Conservation (phyloP, 2,888 invertebrate genomes). For the Teleogryllus oceanicus region DNA sequence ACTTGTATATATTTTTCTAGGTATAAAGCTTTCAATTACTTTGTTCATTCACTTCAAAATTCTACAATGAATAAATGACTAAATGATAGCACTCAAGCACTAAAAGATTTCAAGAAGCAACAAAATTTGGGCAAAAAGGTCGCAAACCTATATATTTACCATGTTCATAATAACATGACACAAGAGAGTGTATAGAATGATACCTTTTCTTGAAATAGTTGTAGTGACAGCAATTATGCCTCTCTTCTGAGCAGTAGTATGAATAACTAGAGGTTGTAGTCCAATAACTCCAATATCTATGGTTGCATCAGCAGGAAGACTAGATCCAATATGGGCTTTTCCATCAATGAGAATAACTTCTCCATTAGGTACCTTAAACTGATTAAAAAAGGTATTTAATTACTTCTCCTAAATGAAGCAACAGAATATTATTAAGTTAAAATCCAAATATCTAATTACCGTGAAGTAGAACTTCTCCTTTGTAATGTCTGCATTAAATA, state of each 20-base stretch:
- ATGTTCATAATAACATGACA: too few relatives aligned
- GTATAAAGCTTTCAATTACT: too few relatives aligned
- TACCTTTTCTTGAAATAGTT: conserved; percentile 6
- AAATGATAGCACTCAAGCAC: too few relatives aligned
- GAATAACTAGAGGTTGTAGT: not conserved
- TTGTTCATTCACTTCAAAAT: too few relatives aligned
- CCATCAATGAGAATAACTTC: not conserved
- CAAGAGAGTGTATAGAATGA: too few relatives aligned
- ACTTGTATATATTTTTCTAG: too few relatives aligned
- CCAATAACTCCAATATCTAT: not conserved
- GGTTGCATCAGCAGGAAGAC: not conserved
- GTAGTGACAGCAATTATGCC: not conserved
- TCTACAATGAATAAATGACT: too few relatives aligned
- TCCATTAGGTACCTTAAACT: not conserved
- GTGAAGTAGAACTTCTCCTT: not conserved
- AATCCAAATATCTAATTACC: not conserved
- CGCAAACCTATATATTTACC: too few relatives aligned
- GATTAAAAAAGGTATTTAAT: not conserved
- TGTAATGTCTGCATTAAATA: not conserved
- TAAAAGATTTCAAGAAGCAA: too few relatives aligned
- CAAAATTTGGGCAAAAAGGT: too few relatives aligned
- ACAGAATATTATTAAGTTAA: too few relatives aligned
- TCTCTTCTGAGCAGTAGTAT: not conserved
- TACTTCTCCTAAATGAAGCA: too few relatives aligned
- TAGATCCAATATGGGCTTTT: not conserved